Evolutionary conservation across 1,140 invertebrate species (phyloP).

Genomic region (Dendrolimus kikuchii): DNA sequence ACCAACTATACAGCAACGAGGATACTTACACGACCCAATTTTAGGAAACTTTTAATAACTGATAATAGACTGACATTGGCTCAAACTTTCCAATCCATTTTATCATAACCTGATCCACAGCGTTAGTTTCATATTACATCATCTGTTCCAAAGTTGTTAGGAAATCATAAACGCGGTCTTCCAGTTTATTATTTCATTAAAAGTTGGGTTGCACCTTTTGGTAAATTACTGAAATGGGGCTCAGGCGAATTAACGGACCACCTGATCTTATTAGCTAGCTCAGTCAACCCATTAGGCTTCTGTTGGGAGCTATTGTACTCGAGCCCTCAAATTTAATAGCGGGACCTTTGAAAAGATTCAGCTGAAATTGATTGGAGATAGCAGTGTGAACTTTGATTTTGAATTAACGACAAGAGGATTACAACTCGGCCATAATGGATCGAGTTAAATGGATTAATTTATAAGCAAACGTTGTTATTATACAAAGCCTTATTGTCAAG

Average conservation of each 20-base stretch:
- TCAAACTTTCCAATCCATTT: too few relatives aligned
- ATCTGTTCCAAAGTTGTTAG: neutral
- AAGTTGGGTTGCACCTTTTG: constrained; percentile 27
- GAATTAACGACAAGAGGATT: neutral
- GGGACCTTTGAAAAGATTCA: constrained; percentile 5
- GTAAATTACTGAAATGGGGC: constrained; percentile 24
- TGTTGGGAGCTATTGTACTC: constrained; percentile 15
- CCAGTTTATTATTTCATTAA: constrained; percentile 30
- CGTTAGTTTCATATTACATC: neutral
- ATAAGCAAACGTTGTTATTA: too few relatives aligned
- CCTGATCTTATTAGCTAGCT: constrained; percentile 36
- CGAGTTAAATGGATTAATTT: too few relatives aligned
- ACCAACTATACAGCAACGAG: too few relatives aligned
- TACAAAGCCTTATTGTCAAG: too few relatives aligned
- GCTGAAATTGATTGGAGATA: neutral
- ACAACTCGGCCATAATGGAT: too few relatives aligned
- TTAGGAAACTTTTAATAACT: too few relatives aligned
- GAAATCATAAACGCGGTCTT: constrained; percentile 13
- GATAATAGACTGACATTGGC: too few relatives aligned
- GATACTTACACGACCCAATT: too few relatives aligned
- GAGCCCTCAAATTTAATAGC: constrained; percentile 23
- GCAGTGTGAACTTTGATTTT: neutral
- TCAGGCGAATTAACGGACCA: constrained; percentile 36
- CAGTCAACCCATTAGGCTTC: constrained; percentile 30
- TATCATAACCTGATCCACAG: too few relatives aligned